These are phyloP conservation scores for Zaprionus bogoriensis DNA, from an alignment of 2,888 invertebrate species.

Conservation along the genomic window DNA sequence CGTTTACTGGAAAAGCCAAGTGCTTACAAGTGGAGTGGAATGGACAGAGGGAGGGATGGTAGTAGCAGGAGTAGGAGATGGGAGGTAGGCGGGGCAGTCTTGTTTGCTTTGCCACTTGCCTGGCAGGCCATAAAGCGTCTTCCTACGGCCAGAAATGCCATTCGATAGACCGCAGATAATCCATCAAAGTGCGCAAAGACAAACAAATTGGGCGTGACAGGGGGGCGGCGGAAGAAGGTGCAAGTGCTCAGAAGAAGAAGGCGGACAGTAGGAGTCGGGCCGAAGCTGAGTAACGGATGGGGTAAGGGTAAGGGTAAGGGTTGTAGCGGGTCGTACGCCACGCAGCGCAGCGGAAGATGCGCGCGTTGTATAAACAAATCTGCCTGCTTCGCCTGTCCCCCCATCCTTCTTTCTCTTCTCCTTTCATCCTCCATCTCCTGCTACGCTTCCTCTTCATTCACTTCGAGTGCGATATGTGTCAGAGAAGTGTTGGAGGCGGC, in stretches of 20 bases:
- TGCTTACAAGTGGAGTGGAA: not conserved
- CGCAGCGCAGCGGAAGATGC: constrained; percentile 32
- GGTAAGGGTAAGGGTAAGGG: constrained; percentile 3
- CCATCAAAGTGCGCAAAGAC: constrained; percentile 48
- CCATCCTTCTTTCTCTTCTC: not conserved
- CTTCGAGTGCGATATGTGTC: constrained; percentile 52
- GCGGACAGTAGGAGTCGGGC: no score
- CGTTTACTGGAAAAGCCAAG: not conserved
- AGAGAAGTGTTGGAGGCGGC: constrained; percentile 34
- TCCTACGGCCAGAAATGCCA: constrained; percentile 35
- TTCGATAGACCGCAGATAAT: constrained; percentile 44
- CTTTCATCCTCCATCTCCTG: not conserved
- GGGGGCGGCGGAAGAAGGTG: not conserved
- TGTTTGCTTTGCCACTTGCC: constrained; percentile 24
- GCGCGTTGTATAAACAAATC: constrained; percentile 42
- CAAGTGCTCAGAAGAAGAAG: no score
- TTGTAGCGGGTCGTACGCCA: no score
- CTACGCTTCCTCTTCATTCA: constrained; percentile 16
- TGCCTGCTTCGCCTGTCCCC: not conserved
- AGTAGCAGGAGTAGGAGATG: not conserved
- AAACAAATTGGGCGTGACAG: constrained; percentile 24
- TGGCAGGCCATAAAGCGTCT: constrained; percentile 31
- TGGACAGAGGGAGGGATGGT: no score
- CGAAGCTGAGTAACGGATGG: not conserved
- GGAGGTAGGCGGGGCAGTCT: not conserved